Conservation (phyloP, 2,888 invertebrate genomes). For the Frankliniella fusca region DNA sequence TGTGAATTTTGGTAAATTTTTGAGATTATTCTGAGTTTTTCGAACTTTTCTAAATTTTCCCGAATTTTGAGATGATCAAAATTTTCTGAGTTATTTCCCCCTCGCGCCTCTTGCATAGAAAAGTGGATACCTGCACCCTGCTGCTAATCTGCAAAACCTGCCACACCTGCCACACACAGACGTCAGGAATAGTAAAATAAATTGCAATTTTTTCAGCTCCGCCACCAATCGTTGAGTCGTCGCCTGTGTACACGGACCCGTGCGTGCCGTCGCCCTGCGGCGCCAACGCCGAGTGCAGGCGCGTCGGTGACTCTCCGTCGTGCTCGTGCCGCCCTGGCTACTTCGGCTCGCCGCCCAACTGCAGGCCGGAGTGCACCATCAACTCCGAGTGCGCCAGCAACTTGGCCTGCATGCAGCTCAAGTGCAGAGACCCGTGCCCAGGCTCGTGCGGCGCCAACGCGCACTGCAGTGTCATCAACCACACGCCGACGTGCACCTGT, state of each 20-base stretch:
- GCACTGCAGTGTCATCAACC: conserved; percentile 67
- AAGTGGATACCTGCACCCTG: too few relatives aligned
- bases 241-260: conserved; percentile 43
- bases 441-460: conserved; percentile 71
- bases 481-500: conserved; percentile 73
- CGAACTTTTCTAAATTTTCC: too few relatives aligned
- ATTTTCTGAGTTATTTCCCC: too few relatives aligned
- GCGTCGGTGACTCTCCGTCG: conserved; percentile 60
- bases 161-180: too few relatives aligned
- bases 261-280: conserved; percentile 78
- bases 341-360: conserved; percentile 67
- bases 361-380: conserved; percentile 67
- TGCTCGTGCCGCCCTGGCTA: conserved; percentile 64
- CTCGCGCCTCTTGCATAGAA: too few relatives aligned
- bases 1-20: not conserved
- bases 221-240: conserved; percentile 37
- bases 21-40: too few relatives aligned
- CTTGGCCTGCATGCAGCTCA: conserved; percentile 66
- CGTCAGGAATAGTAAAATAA: not conserved
- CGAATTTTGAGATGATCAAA: too few relatives aligned
- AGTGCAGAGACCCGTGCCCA: conserved; percentile 71
- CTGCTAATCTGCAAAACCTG: too few relatives aligned
- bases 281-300: conserved; percentile 67
- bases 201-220: conserved; percentile 20
- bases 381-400: conserved; percentile 69